A percentile compares a stretch with the other conserved stretches of the same genome.
These are phyloP conservation scores for Gila robusta DNA, from an alignment of 2,797 vertebrate genomes.

Conservation along the genomic window DNA sequence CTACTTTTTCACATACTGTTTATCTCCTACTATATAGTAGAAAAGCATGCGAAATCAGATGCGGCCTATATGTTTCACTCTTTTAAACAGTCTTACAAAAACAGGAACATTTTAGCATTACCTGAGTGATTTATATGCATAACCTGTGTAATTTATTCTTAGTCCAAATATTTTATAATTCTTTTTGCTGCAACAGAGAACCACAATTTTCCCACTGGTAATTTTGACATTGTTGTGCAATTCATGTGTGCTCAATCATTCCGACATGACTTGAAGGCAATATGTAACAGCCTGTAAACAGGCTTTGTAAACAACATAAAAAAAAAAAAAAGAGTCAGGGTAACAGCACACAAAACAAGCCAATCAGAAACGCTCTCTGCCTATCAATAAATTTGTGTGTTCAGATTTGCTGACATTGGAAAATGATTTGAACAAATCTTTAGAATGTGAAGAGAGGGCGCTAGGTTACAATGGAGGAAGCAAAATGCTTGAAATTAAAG, in stretches of 20 bases:
- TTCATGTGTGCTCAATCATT: constrained; percentile 9
- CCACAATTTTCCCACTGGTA: background rate
- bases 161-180: background rate
- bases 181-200: background rate
- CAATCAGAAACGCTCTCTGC: background rate
- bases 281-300: background rate
- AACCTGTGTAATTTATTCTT: background rate
- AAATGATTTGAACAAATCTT: background rate
- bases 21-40: no score
- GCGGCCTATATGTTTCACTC: no score
- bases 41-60: no score
- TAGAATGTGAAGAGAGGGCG: background rate
- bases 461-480: background rate
- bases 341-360: background rate
- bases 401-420: background rate
- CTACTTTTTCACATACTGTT: no score
- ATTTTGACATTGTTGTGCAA: background rate
- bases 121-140: no score
- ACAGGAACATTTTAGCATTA: no score
- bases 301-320: background rate
- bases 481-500: constrained; percentile 14
- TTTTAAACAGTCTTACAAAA: no score
- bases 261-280: background rate
- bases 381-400: background rate
- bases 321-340: background rate